phyloP scores from a whole-genome alignment of 2,113 vertebrate genomes.

The Clarias gariepinus region DNA sequence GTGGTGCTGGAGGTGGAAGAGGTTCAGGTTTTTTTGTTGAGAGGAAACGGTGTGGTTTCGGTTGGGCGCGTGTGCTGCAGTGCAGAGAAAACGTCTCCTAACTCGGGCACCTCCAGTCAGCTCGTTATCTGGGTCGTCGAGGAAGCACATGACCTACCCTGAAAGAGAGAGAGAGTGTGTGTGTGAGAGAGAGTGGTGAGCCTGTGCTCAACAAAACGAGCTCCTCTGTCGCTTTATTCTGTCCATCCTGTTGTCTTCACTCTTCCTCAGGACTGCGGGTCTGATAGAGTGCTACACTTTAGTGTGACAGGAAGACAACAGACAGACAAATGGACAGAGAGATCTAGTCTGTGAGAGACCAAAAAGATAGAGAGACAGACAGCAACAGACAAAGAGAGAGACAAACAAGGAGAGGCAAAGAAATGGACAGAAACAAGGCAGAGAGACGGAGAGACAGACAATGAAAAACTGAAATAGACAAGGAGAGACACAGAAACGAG shows the following conservation, averaged over 20 bases:
- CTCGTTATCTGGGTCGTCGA: slow-evolving; percentile 43
- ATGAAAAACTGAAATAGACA: background rate
- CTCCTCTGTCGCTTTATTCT: background rate
- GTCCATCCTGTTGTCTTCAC: background rate
- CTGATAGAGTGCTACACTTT: background rate
- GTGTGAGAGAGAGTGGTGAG: background rate
- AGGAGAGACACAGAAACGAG: no score
- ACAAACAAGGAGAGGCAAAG: no score
- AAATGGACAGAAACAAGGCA: no score
- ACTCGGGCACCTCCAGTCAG: slow-evolving; percentile 22
- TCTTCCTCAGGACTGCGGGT: background rate
- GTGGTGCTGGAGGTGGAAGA: background rate
- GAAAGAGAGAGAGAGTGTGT: background rate
- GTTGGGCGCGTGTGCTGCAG: background rate
- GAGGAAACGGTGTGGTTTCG: background rate
- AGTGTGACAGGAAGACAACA: background rate
- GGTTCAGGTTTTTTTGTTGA: background rate
- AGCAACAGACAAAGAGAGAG: background rate
- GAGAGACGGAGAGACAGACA: background rate
- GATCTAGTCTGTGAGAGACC: background rate
- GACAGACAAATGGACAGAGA: no score
- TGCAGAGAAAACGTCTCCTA: slow-evolving; percentile 30
- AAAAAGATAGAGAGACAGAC: background rate
- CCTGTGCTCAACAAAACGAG: background rate
- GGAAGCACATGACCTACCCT: slow-evolving; percentile 18